A percentile compares a stretch with the other conserved stretches of the same genome.
phyloP scores from a whole-genome alignment of 2,888 invertebrate species.

The Chrysolina haemoptera region DNA sequence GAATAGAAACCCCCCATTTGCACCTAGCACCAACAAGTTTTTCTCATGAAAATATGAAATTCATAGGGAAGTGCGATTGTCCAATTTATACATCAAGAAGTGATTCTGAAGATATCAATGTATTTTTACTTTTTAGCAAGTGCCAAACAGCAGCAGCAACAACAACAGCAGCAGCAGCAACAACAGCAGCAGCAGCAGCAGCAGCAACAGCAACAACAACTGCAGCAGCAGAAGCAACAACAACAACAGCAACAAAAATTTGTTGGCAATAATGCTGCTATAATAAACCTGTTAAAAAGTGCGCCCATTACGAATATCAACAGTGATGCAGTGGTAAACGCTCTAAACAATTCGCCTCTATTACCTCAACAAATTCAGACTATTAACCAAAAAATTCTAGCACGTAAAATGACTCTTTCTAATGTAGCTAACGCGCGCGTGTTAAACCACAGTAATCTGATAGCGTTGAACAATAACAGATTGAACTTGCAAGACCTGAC shows the following conservation, averaged over 20 bases:
- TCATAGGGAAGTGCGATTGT: too few relatives aligned
- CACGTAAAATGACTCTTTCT: conserved; percentile 74
- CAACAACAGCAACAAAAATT: conserved; percentile 63
- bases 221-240: conserved; percentile 56
- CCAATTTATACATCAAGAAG: too few relatives aligned
- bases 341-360: conserved; percentile 65
- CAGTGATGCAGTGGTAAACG: conserved; percentile 73
- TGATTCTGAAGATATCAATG: neutral
- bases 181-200: conserved; percentile 58
- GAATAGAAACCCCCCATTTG: too few relatives aligned
- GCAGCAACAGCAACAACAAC: conserved; percentile 58
- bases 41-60: too few relatives aligned
- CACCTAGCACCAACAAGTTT: too few relatives aligned
- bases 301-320: conserved; percentile 76
- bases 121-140: conserved; percentile 54
- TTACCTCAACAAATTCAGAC: conserved; percentile 64
- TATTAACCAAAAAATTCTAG: conserved; percentile 69
- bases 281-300: conserved; percentile 84
- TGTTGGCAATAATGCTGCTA: conserved; percentile 79
- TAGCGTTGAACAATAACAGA: conserved; percentile 66
- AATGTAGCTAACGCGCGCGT: conserved; percentile 70
- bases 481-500: conserved; percentile 56
- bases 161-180: conserved; percentile 58
- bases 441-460: conserved; percentile 68
- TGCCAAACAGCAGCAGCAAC: conserved; percentile 61